Percentiles rank a stretch among this genome's conserved stretches.
Conservation (phyloP, 2,888 invertebrate species). For the Drosophila silvestris region DNA sequence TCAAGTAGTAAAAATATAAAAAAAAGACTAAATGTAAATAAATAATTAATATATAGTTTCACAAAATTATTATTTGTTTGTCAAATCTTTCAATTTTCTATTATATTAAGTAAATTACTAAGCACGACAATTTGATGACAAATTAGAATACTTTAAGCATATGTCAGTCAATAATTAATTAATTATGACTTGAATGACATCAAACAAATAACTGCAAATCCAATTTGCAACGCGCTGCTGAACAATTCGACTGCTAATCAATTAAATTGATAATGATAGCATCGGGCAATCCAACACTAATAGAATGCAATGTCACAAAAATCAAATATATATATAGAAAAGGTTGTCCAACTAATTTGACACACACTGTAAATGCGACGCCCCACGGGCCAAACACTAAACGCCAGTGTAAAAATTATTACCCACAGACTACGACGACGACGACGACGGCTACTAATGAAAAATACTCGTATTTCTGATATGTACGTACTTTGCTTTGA, state of each 20-base stretch:
- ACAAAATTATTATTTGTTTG: not conserved
- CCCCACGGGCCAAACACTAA: conserved; percentile 52
- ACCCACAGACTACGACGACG: conserved; percentile 45
- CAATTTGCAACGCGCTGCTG: not conserved
- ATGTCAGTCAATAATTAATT: not conserved
- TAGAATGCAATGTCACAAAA: not conserved
- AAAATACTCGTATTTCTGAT: conserved; percentile 70
- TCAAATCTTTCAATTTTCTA: not conserved
- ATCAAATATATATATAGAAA: not conserved
- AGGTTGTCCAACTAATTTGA: conserved; percentile 41
- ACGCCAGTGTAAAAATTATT: conserved; percentile 63
- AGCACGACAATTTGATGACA: not conserved
- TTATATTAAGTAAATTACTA: not conserved
- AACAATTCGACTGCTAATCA: conserved; percentile 20
- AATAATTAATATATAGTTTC: not conserved
- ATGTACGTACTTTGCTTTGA: conserved; percentile 72
- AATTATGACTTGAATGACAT: not conserved
- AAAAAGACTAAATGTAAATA: not conserved
- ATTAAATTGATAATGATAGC: conserved; percentile 34
- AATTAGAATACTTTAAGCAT: not conserved
- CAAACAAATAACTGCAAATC: conserved; percentile 5
- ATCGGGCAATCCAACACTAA: conserved; percentile 2
- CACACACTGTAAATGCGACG: conserved; percentile 59
- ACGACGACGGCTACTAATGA: conserved; percentile 59
- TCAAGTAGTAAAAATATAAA: too few species aligned